Percentiles rank a stretch among this genome's conserved stretches.
Evolutionary conservation across 2,113 vertebrate genomes (phyloP).

Genomic region (Piprites chloris): DNA sequence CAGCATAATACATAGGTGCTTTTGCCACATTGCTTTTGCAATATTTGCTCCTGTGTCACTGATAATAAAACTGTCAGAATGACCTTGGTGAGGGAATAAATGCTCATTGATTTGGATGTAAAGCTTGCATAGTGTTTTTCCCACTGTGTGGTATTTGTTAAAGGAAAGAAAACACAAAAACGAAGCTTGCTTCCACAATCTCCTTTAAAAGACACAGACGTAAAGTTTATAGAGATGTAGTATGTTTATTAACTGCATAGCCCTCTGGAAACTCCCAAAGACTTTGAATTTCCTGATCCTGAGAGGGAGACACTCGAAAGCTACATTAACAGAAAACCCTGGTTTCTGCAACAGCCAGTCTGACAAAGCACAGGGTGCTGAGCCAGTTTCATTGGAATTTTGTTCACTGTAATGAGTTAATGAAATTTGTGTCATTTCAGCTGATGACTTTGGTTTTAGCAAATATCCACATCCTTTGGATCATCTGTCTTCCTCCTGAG

Average conservation of each 20-base stretch:
- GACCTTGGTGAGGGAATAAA: slow-evolving; percentile 52
- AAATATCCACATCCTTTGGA: neutral
- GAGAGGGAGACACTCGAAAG: neutral
- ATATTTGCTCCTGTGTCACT: slow-evolving; percentile 21
- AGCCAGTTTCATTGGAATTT: neutral
- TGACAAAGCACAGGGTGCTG: neutral
- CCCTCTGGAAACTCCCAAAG: neutral
- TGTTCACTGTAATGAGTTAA: neutral
- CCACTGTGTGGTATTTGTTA: neutral
- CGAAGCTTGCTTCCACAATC: neutral
- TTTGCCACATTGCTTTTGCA: slow-evolving; percentile 28
- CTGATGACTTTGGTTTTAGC: neutral
- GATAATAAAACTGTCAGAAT: slow-evolving; percentile 22
- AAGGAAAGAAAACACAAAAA: neutral
- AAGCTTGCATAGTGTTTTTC: neutral
- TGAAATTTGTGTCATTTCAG: neutral
- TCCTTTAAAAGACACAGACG: neutral
- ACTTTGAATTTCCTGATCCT: neutral
- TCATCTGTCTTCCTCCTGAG: neutral
- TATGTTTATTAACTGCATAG: neutral
- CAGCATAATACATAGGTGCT: neutral
- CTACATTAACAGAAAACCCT: neutral
- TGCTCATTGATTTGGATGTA: slow-evolving; percentile 35
- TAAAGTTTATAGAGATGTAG: neutral
- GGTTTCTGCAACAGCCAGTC: neutral